Evolutionary conservation across 2,797 vertebrate genomes (phyloP).

Genomic region (Cichlasoma orientale): DNA sequence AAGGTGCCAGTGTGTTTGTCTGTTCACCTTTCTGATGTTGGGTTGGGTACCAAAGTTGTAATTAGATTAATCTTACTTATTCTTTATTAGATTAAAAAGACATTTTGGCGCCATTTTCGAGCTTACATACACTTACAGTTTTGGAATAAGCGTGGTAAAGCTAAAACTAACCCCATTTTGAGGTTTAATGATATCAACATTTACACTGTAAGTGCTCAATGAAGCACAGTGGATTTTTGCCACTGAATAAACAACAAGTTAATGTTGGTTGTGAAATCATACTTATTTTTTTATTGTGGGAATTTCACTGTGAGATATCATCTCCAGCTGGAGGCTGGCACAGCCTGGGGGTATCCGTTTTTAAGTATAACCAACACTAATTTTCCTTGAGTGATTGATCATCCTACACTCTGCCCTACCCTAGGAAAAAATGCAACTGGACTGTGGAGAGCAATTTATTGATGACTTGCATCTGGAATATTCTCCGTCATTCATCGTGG

Average conservation of each 20-base stretch:
- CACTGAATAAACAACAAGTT: neutral
- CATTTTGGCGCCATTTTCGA: neutral
- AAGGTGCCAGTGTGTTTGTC: neutral
- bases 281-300: neutral
- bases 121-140: neutral
- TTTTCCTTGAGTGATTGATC: neutral
- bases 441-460: slow-evolving; percentile 12
- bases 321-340: neutral
- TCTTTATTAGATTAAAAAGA: neutral
- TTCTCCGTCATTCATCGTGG: slow-evolving; percentile 45
- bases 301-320: neutral
- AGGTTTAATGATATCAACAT: neutral
- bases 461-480: slow-evolving; percentile 55
- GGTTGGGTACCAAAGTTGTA: neutral
- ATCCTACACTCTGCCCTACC: neutral
- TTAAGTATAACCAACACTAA: slow-evolving; percentile 8
- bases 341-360: neutral
- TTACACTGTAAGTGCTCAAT: neutral
- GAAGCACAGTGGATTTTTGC: neutral
- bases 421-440: slow-evolving; percentile 1
- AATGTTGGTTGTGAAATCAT: neutral
- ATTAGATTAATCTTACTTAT: neutral
- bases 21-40: neutral
- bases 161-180: neutral
- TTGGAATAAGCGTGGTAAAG: neutral